Conservation (phyloP, 1,140 invertebrate species). For the Pseudomyrmex sp. region DNA sequence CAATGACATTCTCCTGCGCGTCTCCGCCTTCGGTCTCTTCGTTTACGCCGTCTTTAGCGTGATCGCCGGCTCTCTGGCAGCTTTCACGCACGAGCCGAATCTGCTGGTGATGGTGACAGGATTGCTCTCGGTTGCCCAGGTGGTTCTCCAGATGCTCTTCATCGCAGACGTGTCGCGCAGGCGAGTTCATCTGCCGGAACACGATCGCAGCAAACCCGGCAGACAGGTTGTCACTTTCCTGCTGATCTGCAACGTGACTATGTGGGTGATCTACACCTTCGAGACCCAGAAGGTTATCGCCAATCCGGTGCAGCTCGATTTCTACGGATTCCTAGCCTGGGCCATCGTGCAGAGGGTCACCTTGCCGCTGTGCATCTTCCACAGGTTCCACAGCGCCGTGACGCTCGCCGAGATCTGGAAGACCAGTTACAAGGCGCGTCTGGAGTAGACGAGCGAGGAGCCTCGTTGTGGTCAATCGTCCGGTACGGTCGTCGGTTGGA, state of each 20-base stretch:
- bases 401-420: conserved; percentile 99
- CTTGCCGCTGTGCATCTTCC: conserved; percentile 98
- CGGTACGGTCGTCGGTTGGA: conserved; percentile 64
- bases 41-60: conserved; percentile 97
- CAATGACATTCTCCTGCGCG: conserved; percentile 95
- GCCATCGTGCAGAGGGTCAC: conserved; percentile 96
- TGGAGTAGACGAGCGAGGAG: conserved; percentile 88
- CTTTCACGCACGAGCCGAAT: conserved; percentile 94
- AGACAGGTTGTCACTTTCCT: conserved; percentile 98
- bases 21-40: conserved; percentile 96
- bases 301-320: conserved; percentile 95
- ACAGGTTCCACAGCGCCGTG: conserved; percentile 98
- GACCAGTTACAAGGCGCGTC: conserved; percentile 96
- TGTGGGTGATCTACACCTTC: conserved; percentile 98
- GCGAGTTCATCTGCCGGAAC: conserved; percentile 95
- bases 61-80: conserved; percentile 94
- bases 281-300: conserved; percentile 97
- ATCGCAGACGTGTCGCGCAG: conserved; percentile 97
- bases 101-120: conserved; percentile 96
- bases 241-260: conserved; percentile 96
- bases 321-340: conserved; percentile 98
- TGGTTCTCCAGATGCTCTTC: conserved; percentile 96
- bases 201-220: conserved; percentile 96
- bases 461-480: conserved; percentile 60
- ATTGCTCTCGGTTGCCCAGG: conserved; percentile 93